These are phyloP conservation scores for Galeopsomyia nigrocyanea DNA, from an alignment of 2,888 invertebrate species.

Conservation along the genomic window DNA sequence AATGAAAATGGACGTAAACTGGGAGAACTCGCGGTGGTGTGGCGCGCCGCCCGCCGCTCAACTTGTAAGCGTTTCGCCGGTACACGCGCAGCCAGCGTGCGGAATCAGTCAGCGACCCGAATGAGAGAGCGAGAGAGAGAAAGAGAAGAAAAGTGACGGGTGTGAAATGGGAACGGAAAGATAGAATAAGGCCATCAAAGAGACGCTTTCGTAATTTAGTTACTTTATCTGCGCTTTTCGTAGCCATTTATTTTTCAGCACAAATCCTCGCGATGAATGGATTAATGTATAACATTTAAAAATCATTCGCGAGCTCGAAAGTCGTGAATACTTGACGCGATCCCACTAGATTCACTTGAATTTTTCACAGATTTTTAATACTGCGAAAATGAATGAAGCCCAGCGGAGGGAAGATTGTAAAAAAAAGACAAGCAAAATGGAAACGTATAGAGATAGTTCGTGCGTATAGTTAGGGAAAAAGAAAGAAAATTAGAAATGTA, in stretches of 20 bases:
- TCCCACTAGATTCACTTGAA: neutral
- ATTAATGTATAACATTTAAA: too few species aligned
- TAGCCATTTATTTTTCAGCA: too few species aligned
- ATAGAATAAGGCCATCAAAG: neutral
- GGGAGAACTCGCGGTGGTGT: conserved; percentile 23
- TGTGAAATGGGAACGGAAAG: conserved; percentile 3
- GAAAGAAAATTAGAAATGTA: conserved; percentile 45
- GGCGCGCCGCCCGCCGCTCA: neutral
- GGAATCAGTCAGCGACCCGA: conserved; percentile 8
- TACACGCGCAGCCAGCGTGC: neutral
- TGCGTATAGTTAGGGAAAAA: conserved; percentile 34
- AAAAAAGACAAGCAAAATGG: neutral
- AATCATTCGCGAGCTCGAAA: too few species aligned
- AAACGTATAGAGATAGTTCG: conserved; percentile 23
- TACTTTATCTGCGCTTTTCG: too few species aligned
- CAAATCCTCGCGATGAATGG: too few species aligned
- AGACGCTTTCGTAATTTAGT: too few species aligned
- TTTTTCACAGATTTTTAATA: conserved; percentile 1
- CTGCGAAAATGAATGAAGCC: neutral
- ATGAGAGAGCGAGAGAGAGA: neutral
- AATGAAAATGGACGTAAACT: conserved; percentile 54
- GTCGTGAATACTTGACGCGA: too few species aligned
- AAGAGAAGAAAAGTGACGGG: conserved; percentile 35
- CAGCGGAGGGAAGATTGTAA: neutral
- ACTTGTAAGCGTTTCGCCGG: neutral